phyloP scores from a whole-genome alignment of 2,113 vertebrate genomes.

The Macaca mulatta region DNA sequence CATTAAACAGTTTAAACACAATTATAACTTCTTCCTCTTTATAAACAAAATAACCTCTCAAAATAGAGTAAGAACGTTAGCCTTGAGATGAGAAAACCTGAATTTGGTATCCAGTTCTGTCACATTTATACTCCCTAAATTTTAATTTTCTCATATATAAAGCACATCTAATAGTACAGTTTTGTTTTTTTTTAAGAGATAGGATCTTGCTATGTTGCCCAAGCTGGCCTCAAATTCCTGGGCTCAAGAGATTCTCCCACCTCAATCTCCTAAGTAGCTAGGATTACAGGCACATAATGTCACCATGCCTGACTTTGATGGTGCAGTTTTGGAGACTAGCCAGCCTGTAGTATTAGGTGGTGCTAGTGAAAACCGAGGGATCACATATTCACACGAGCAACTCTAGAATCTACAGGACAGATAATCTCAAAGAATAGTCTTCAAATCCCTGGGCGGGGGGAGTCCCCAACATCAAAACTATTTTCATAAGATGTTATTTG shows the following conservation, averaged over 20 bases:
- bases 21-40: not conserved
- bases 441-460: not conserved
- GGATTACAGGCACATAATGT: not conserved
- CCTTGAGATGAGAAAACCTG: slow-evolving; percentile 13
- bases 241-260: not conserved
- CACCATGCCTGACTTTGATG: not conserved
- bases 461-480: not conserved
- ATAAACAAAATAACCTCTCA: slow-evolving; percentile 15
- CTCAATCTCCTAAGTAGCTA: not conserved
- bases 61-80: not conserved
- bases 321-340: not conserved
- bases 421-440: not conserved
- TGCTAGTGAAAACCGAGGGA: not conserved
- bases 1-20: not conserved
- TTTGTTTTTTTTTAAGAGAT: not conserved
- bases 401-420: not conserved
- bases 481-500: not conserved
- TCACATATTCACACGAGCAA: not conserved
- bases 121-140: not conserved
- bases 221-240: not conserved
- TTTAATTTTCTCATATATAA: not conserved
- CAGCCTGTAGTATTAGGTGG: not conserved
- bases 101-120: slow-evolving; percentile 17
- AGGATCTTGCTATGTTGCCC: not conserved
- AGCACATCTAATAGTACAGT: not conserved